These are phyloP conservation scores for Azemiops feae DNA, from an alignment of 2,113 vertebrate genomes.

Conservation along the genomic window DNA sequence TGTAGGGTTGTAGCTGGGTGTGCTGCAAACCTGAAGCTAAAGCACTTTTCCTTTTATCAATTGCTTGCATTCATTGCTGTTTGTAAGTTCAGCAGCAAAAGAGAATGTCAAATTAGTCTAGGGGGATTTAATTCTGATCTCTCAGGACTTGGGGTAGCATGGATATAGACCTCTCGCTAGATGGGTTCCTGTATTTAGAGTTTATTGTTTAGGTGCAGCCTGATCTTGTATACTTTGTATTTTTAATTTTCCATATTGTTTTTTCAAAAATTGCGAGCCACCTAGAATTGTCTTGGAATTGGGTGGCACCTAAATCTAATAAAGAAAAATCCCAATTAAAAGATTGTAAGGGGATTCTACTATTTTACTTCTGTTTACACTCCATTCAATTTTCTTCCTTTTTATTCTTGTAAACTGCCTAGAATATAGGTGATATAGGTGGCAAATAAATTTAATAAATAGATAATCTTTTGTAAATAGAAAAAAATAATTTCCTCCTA, in stretches of 20 bases:
- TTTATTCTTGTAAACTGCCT: background rate
- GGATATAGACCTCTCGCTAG: background rate
- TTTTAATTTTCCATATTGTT: background rate
- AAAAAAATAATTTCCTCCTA: background rate
- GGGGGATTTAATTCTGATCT: slow-evolving; percentile 14
- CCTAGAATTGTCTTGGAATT: background rate
- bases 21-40: slow-evolving; percentile 33
- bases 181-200: background rate
- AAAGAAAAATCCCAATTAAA: background rate
- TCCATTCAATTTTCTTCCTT: background rate
- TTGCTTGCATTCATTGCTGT: slow-evolving; percentile 42
- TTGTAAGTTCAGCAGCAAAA: slow-evolving; percentile 33
- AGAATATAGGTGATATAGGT: background rate
- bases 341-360: slow-evolving; percentile 12
- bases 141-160: background rate
- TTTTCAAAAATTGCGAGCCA: background rate
- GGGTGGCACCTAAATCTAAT: background rate
- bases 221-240: background rate
- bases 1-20: slow-evolving; percentile 3
- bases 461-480: background rate
- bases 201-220: background rate
- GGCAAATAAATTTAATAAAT: background rate
- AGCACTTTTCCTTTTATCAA: slow-evolving; percentile 45
- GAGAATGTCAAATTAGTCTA: slow-evolving; percentile 38
- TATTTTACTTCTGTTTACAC: background rate